Evolutionary conservation across 2,797 vertebrate species (phyloP).

Genomic region (Cossypha polioptera): DNA sequence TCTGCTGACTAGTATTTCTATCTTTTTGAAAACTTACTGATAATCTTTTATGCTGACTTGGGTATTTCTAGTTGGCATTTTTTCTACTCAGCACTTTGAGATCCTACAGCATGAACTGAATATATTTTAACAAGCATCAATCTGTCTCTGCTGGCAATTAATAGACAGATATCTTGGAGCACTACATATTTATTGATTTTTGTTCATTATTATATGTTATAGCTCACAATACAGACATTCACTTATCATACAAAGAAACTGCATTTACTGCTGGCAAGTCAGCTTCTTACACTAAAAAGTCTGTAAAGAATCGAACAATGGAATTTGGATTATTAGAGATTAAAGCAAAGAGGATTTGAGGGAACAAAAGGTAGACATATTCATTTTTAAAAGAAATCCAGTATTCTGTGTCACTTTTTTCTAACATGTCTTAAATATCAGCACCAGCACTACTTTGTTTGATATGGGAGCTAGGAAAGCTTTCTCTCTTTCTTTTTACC

Average conservation of each 20-base stretch:
- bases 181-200: conserved; percentile 23
- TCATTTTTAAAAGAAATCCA: background rate
- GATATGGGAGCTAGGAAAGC: background rate
- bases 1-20: background rate
- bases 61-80: background rate
- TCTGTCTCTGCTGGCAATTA: conserved; percentile 1
- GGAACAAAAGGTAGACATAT: background rate
- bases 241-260: background rate
- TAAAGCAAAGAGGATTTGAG: background rate
- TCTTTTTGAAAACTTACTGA: background rate
- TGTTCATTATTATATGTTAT: background rate
- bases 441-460: background rate
- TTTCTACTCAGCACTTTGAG: background rate
- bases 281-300: background rate
- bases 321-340: background rate
- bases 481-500: background rate
- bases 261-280: background rate
- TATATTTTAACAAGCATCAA: conserved; percentile 1
- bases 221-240: background rate
- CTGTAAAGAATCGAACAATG: background rate
- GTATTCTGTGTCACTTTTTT: background rate
- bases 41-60: conserved; percentile 12
- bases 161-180: background rate
- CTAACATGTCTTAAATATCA: background rate
- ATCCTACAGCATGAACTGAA: background rate